Conservation (phyloP, 1,140 invertebrate genomes). For the Plutomurus gul region DNA sequence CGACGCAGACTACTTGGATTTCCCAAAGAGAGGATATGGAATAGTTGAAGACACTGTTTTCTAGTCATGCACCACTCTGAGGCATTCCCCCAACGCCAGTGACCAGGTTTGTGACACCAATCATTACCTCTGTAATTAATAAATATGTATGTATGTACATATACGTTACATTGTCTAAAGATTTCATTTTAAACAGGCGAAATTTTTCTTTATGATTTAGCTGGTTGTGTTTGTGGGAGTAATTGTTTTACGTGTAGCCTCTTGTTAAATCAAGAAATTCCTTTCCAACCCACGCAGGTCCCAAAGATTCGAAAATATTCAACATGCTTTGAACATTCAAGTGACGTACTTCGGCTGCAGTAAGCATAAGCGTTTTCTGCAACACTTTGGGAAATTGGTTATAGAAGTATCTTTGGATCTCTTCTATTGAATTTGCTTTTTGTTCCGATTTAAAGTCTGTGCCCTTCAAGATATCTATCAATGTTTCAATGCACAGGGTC, state of each 20-base stretch:
- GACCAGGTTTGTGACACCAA: neutral
- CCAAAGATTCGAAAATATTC: slow-evolving; percentile 1
- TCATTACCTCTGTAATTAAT: neutral
- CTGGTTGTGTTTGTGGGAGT: neutral
- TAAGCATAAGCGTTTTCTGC: neutral
- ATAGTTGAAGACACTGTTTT: neutral
- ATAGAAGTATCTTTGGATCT: neutral
- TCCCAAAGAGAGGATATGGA: neutral
- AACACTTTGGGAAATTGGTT: neutral
- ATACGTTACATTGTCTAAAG: no score
- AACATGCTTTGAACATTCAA: neutral
- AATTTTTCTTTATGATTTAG: no score
- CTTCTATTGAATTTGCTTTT: neutral
- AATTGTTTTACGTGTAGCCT: neutral
- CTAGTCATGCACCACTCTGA: neutral
- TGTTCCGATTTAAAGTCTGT: neutral
- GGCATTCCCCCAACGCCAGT: slow-evolving; percentile 12
- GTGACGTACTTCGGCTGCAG: neutral
- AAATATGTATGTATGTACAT: neutral
- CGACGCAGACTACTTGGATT: neutral
- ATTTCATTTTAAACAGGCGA: no score
- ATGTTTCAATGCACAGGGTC: neutral
- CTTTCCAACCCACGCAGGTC: neutral
- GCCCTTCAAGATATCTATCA: neutral
- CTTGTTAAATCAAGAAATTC: neutral